phyloP scores from a whole-genome alignment of 1,140 invertebrate genomes.

The Melipona quadrifasciata region DNA sequence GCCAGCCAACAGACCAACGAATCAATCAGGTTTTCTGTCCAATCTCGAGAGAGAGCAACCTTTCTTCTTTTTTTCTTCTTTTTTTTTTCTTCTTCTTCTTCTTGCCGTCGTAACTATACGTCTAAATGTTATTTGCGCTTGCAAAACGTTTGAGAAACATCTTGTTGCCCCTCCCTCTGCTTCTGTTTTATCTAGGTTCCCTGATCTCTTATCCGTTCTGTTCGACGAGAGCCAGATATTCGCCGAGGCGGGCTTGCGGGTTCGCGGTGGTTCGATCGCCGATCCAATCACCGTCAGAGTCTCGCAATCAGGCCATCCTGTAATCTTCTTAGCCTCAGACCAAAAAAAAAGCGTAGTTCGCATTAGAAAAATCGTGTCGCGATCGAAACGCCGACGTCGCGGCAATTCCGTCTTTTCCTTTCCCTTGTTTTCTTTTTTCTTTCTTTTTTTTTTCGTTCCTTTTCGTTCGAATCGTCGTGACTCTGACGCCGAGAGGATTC shows the following conservation, averaged over 20 bases:
- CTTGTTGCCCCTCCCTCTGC: slow-evolving; percentile 60
- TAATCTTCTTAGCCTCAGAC: background rate
- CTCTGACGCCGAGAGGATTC: background rate
- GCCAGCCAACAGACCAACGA: slow-evolving; percentile 69
- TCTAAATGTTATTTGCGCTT: slow-evolving; percentile 44
- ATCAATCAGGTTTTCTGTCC: slow-evolving; percentile 69
- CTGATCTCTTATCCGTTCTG: slow-evolving; percentile 54
- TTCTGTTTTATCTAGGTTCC: slow-evolving; percentile 40
- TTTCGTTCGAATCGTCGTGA: background rate
- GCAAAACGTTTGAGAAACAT: slow-evolving; percentile 22
- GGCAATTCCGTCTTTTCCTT: too few relatives aligned
- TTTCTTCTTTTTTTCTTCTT: background rate
- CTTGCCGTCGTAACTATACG: background rate
- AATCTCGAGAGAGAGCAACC: slow-evolving; percentile 47
- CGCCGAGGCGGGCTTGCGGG: background rate
- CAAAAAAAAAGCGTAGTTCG: too few relatives aligned
- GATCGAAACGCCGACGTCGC: background rate
- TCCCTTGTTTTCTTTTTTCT: background rate
- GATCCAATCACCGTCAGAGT: background rate
- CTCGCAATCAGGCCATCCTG: too few relatives aligned
- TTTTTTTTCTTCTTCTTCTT: background rate
- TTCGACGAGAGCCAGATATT: slow-evolving; percentile 49
- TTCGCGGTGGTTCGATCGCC: background rate
- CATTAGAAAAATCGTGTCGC: background rate
- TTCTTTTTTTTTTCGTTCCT: background rate